These are phyloP conservation scores for Drosophila quasianomalipes DNA, from an alignment of 2,888 invertebrate genomes.

Conservation along the genomic window DNA sequence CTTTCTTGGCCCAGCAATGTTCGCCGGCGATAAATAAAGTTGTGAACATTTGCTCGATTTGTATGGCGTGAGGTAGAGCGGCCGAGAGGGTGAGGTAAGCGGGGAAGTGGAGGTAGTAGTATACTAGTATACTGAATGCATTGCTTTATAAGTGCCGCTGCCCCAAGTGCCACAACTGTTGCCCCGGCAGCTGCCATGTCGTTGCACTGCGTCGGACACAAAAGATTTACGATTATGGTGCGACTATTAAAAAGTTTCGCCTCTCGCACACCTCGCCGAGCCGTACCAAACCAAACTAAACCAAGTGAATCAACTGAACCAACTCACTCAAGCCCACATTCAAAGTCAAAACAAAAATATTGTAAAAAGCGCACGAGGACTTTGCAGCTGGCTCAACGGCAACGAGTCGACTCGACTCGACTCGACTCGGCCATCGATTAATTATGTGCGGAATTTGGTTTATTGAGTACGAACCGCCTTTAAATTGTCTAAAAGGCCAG, in stretches of 20 bases:
- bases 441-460: constrained; percentile 84
- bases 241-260: constrained; percentile 84
- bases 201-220: constrained; percentile 81
- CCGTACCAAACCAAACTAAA: constrained; percentile 24
- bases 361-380: constrained; percentile 58
- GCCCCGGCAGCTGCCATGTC: constrained; percentile 66
- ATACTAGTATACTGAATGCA: neutral
- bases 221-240: constrained; percentile 84
- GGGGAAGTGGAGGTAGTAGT: neutral
- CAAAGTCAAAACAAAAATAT: constrained; percentile 80
- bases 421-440: constrained; percentile 77
- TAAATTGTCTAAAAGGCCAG: constrained; percentile 81
- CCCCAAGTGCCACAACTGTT: constrained; percentile 30
- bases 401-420: constrained; percentile 41
- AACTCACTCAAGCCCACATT: constrained; percentile 72
- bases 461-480: constrained; percentile 82
- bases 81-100: neutral
- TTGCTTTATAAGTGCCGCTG: constrained; percentile 66
- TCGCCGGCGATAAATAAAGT: constrained; percentile 76
- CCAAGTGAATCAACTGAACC: constrained; percentile 33
- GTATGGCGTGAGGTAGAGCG: constrained; percentile 31
- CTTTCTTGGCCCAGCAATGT: constrained; percentile 53
- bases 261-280: constrained; percentile 70
- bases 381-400: constrained; percentile 43
- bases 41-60: constrained; percentile 78